Percentiles rank a stretch among this genome's conserved stretches.
Evolutionary conservation across 2,888 invertebrate species (phyloP).

Genomic region (Drosophila barbarae): DNA sequence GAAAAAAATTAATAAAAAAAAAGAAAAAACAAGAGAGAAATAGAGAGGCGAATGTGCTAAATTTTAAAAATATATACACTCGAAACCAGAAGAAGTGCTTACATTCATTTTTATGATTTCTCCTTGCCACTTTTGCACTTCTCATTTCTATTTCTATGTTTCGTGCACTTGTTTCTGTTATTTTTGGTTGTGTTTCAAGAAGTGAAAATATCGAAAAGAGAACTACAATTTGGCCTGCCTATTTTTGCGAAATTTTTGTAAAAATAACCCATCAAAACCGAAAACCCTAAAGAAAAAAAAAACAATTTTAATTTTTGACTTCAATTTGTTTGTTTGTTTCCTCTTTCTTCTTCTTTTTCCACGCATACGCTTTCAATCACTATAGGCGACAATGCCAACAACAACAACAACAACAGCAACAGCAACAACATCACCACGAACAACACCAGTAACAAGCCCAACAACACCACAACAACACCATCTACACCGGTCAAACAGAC

Average conservation of each 20-base stretch:
- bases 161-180: slow-evolving; percentile 30
- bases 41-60: slow-evolving; percentile 62
- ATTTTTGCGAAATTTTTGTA: slow-evolving; percentile 39
- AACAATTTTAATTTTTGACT: slow-evolving; percentile 65
- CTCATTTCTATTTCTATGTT: slow-evolving; percentile 41
- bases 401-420: slow-evolving; percentile 39
- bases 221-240: slow-evolving; percentile 59
- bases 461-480: slow-evolving; percentile 57
- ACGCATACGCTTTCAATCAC: slow-evolving; percentile 72
- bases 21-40: slow-evolving; percentile 24
- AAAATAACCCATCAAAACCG: slow-evolving; percentile 20
- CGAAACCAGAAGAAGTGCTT: slow-evolving; percentile 44
- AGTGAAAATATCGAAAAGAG: slow-evolving; percentile 16
- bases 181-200: slow-evolving; percentile 2
- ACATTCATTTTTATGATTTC: slow-evolving; percentile 43
- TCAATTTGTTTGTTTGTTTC: slow-evolving; percentile 72
- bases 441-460: slow-evolving; percentile 50
- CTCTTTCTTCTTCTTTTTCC: slow-evolving; percentile 66
- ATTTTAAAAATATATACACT: slow-evolving; percentile 73
- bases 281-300: slow-evolving; percentile 18
- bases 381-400: slow-evolving; percentile 64
- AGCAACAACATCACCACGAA: slow-evolving; percentile 50
- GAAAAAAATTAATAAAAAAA: slow-evolving; percentile 36
- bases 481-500: slow-evolving; percentile 67
- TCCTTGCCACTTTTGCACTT: slow-evolving; percentile 17